A percentile compares a stretch with the other conserved stretches of the same genome.
Conservation (phyloP, 2,888 invertebrate species). For the Zhuqinia jingwanae region DNA sequence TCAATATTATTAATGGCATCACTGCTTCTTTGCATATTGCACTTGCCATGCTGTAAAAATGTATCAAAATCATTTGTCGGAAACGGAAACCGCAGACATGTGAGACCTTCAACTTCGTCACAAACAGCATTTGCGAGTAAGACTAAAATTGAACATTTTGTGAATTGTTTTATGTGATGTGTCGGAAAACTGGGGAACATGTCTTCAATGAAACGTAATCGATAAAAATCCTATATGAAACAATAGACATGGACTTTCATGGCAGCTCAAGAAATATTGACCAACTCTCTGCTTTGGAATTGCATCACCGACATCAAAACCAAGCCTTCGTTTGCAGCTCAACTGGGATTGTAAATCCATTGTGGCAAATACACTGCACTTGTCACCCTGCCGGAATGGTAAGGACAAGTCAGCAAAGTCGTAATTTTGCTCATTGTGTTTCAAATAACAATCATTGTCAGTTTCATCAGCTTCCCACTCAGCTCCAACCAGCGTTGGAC, state of each 20-base stretch:
- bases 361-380: slow-evolving; percentile 48
- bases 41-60: slow-evolving; percentile 51
- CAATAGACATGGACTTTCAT: not conserved
- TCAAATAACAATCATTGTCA: not conserved
- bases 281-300: slow-evolving; percentile 33
- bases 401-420: slow-evolving; percentile 11
- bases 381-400: slow-evolving; percentile 27
- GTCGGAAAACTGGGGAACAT: no score
- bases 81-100: slow-evolving; percentile 14
- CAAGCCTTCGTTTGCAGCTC: not conserved
- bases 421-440: not conserved
- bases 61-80: not conserved
- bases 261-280: not conserved
- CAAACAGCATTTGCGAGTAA: slow-evolving; percentile 33
- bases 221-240: not conserved
- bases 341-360: slow-evolving; percentile 45
- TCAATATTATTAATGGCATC: slow-evolving; percentile 34
- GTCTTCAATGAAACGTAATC: not conserved
- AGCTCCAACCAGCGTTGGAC: not conserved
- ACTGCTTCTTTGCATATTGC: slow-evolving; percentile 41
- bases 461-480: not conserved
- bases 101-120: slow-evolving; percentile 52
- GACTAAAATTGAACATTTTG: no score
- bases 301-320: slow-evolving; percentile 31
- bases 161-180: no score